Conservation (phyloP, 1,140 invertebrate genomes). For the Archivesica marissinica region DNA sequence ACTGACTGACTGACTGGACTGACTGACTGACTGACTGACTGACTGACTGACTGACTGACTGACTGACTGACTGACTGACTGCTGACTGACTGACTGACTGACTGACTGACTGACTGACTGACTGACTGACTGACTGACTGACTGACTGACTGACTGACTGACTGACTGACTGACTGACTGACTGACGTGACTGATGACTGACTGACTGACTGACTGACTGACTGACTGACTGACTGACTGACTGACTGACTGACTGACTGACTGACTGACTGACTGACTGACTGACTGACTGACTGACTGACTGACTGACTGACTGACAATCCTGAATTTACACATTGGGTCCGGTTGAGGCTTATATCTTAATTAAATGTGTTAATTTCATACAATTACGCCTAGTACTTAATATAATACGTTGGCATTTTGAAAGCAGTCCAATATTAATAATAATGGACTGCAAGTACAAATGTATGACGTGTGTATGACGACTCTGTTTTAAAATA, state of each 20-base stretch:
- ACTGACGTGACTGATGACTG: conserved; percentile 52
- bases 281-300: conserved; percentile 64
- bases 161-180: conserved; percentile 60
- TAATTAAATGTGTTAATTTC: no score
- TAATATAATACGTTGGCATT: no score
- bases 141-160: conserved; percentile 62
- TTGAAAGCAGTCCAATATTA: no score
- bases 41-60: conserved; percentile 62
- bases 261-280: conserved; percentile 65
- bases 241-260: conserved; percentile 64
- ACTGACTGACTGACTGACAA: conserved; percentile 66
- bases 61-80: conserved; percentile 64
- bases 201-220: conserved; percentile 64
- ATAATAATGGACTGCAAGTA: no score
- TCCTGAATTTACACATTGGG: no score
- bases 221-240: conserved; percentile 45
- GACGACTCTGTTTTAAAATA: no score
- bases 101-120: conserved; percentile 71
- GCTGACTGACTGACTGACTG: conserved; percentile 70
- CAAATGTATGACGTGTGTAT: no score
- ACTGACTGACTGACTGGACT: conserved; percentile 62
- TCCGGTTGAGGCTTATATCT: no score
- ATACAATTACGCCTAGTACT: no score
- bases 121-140: conserved; percentile 69
- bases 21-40: conserved; percentile 60